Evolutionary conservation across 2,797 vertebrate genomes (phyloP), one percentile per base, ranked within the genome.

Genomic region (Clarias platycephalus): DNA sequence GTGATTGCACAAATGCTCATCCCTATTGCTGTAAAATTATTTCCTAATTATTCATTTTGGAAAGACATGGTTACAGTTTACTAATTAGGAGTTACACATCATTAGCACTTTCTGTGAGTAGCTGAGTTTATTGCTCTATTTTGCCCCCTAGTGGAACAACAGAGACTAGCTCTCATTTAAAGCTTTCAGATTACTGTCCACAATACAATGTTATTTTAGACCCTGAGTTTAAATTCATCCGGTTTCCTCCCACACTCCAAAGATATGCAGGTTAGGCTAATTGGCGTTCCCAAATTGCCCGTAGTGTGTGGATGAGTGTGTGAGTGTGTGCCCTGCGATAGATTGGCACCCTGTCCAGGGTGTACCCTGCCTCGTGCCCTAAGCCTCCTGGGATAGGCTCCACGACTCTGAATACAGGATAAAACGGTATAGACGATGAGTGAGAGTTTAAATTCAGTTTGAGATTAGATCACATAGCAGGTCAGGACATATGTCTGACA

Each of bases 101-200:
- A 37, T 62, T 49, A 80, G 77, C 60, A 64, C 34, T 8, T 40
- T 79, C 34, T 62, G 31, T 44, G 13, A 79, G 31, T 78, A 34
- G 53, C 49, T 24, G 31, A 24, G 28, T 66, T 49, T 31, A 78
- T 53, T 66, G n/a, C 78, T 66, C 78, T 53, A 66, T 53, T 64
- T 49, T 64, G 57, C 77, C 77, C 26, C 77, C 37, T 80, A 80
- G 62, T 80, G 78, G 62, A 80, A 16, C 7, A 80, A 28, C 4
- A 49, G 15, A 66, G n/a, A 31, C 24, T 28, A 63, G n/a, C 37
- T 10, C 24, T 12, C 28, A 44, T 64, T 64, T 1, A 1, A 13
- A 13, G 15, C 31, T 34, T 60, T 60, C 75, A 57, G 57, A 28
- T 20, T 28, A 28, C 49, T 2, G 16, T 53, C 6, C 5, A 74